phyloP scores from a whole-genome alignment of 1,140 invertebrate genomes.

The Drosophila azteca region DNA sequence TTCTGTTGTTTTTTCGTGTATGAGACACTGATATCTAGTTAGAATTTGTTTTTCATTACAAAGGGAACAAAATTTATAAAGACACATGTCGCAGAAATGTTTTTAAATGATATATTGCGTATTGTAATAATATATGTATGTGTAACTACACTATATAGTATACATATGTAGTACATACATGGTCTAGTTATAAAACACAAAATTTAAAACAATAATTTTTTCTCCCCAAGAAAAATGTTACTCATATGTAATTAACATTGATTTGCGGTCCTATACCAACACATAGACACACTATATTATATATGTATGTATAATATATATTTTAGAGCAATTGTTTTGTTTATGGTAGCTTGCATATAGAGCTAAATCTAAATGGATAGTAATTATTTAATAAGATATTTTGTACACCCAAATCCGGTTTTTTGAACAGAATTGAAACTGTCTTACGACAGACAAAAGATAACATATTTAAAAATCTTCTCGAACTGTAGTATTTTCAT shows the following conservation, averaged over 20 bases:
- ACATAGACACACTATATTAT: conserved; percentile 31
- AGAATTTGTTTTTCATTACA: conserved; percentile 63
- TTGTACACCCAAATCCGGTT: conserved; percentile 53
- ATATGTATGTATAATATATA: conserved; percentile 42
- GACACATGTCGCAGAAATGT: conserved; percentile 34
- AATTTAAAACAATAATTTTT: conserved; percentile 41
- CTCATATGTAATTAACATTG: conserved; percentile 18
- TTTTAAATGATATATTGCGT: conserved; percentile 52
- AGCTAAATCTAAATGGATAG: conserved; percentile 20
- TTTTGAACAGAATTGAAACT: conserved; percentile 13
- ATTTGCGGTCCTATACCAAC: conserved; percentile 22
- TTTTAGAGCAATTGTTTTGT: conserved; percentile 63
- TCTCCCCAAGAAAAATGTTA: conserved; percentile 17
- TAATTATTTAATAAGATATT: conserved; percentile 29
- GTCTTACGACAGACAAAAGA: not conserved
- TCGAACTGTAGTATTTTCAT: conserved; percentile 10
- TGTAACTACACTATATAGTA: conserved; percentile 17
- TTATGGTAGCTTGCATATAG: conserved; percentile 14
- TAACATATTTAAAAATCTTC: conserved; percentile 10
- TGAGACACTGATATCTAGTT: conserved; percentile 15
- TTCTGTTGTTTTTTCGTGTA: not conserved
- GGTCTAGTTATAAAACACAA: conserved; percentile 41
- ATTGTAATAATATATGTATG: conserved; percentile 23
- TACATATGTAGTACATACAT: conserved; percentile 27
- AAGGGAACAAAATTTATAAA: conserved; percentile 71